Conservation (phyloP, 2,113 vertebrate species). For the Cygnus buccinator region DNA sequence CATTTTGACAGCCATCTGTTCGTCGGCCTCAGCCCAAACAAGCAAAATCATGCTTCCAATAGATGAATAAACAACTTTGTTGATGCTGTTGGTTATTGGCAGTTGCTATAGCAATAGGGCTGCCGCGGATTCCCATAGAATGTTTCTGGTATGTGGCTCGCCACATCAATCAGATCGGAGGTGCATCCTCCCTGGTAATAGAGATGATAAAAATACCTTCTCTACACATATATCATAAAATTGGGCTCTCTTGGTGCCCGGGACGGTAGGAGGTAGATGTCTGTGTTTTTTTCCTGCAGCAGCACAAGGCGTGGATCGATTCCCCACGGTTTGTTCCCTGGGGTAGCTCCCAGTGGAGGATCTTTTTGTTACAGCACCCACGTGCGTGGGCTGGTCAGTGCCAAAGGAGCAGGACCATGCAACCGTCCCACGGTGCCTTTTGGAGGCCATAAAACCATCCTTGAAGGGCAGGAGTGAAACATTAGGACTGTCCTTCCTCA, state of each 20-base stretch:
- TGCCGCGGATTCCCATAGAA: background rate
- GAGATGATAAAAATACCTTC: background rate
- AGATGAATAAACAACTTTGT: background rate
- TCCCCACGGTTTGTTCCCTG: background rate
- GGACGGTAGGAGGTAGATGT: background rate
- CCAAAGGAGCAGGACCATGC: background rate
- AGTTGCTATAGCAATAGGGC: background rate
- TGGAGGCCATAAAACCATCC: background rate
- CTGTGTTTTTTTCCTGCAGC: background rate
- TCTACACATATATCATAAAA: background rate
- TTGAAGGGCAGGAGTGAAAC: background rate
- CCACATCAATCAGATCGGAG: background rate
- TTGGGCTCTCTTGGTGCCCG: background rate
- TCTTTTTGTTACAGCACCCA: background rate
- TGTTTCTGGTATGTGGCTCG: background rate
- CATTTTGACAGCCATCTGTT: background rate
- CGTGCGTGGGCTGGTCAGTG: background rate
- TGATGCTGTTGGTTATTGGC: background rate
- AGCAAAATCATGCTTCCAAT: background rate
- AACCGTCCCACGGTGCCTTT: background rate
- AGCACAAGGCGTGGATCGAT: rapidly evolving
- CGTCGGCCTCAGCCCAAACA: background rate
- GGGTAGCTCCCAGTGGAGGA: background rate
- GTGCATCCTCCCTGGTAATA: background rate
- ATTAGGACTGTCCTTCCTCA: background rate